phyloP scores from a whole-genome alignment of 2,888 invertebrate genomes.

The Trachelus stipa region DNA sequence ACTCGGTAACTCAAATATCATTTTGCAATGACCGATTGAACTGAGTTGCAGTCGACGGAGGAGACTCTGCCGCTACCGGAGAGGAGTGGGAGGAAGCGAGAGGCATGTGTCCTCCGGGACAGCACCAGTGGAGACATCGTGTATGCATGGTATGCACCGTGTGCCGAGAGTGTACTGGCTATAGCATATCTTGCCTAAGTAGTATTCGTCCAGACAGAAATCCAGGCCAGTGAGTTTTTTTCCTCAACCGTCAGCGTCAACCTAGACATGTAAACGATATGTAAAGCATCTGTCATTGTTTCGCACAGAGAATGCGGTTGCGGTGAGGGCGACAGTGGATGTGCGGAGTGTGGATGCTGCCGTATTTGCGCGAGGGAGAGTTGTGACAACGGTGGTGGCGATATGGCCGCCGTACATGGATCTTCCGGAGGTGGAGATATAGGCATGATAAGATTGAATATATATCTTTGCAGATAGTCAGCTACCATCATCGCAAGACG shows the following conservation, averaged over 20 bases:
- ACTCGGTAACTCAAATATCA: too few species aligned
- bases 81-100: slow-evolving; percentile 71
- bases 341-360: slow-evolving; percentile 92
- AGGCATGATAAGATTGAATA: slow-evolving; percentile 71
- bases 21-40: too few species aligned
- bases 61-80: slow-evolving; percentile 59
- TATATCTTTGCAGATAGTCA: slow-evolving; percentile 67
- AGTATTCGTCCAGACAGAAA: slow-evolving; percentile 82
- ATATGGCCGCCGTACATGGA: slow-evolving; percentile 58
- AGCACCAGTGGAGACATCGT: slow-evolving; percentile 84
- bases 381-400: slow-evolving; percentile 67
- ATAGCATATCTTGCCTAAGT: slow-evolving; percentile 85
- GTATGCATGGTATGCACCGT: slow-evolving; percentile 90
- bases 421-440: slow-evolving; percentile 67
- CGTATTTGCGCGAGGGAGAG: slow-evolving; percentile 84
- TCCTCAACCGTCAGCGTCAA: slow-evolving; percentile 8
- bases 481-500: slow-evolving; percentile 29
- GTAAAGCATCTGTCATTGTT: slow-evolving; percentile 11
- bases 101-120: slow-evolving; percentile 75
- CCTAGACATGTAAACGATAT: neutral
- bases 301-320: slow-evolving; percentile 87
- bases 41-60: slow-evolving; percentile 32
- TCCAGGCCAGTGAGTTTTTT: slow-evolving; percentile 81
- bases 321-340: slow-evolving; percentile 95
- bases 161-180: slow-evolving; percentile 94